phyloP scores from a whole-genome alignment of 2,888 invertebrate genomes.

The Anthophora plumipes region DNA sequence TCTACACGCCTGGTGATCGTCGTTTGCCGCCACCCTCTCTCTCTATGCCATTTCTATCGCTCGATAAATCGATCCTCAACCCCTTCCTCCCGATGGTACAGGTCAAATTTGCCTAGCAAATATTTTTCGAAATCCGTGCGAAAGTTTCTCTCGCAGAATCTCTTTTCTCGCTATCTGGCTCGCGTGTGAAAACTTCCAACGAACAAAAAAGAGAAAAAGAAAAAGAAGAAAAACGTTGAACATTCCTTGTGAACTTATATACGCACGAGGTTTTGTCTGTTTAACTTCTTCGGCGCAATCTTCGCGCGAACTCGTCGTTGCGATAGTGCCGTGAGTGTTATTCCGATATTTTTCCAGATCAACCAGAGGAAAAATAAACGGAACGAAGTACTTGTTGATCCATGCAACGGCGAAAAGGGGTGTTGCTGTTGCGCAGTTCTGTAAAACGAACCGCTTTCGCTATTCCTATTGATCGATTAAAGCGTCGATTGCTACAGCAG shows the following conservation, averaged over 20 bases:
- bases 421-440: background rate
- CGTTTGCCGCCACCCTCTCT: background rate
- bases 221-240: too few species aligned
- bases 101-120: slow-evolving; percentile 41
- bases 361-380: background rate
- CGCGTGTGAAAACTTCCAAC: too few species aligned
- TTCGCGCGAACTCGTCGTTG: background rate
- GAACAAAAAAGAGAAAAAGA: too few species aligned
- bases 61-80: slow-evolving; percentile 32
- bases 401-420: background rate
- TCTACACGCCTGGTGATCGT: slow-evolving; percentile 21
- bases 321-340: background rate
- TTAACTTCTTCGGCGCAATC: background rate
- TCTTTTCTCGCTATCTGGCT: too few species aligned
- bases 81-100: background rate
- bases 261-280: too few species aligned
- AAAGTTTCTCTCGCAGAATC: too few species aligned
- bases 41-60: background rate
- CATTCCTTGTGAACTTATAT: too few species aligned
- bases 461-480: slow-evolving; percentile 47
- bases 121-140: slow-evolving; percentile 22
- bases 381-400: slow-evolving; percentile 35
- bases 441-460: background rate
- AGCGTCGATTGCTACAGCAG: slow-evolving; percentile 2
- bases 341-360: background rate